Conservation (phyloP, 2,888 invertebrate genomes). For the Chrysopilus asiliformis region DNA sequence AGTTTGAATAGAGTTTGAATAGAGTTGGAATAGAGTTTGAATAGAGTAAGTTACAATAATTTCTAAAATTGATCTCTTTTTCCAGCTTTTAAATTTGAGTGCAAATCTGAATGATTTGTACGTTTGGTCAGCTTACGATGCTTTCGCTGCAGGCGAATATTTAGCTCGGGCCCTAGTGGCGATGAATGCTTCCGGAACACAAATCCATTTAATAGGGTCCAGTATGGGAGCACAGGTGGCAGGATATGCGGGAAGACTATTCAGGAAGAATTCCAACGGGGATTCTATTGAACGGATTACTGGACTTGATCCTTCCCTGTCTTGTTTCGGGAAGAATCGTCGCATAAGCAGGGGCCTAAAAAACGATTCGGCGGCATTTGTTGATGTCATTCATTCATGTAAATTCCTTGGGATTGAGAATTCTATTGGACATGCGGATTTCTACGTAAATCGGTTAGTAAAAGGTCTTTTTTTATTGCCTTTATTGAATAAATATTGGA, state of each 20-base stretch:
- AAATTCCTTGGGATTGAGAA: conserved; percentile 11
- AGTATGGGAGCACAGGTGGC: conserved; percentile 14
- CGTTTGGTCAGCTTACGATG: conserved; percentile 7
- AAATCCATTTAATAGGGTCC: conserved; percentile 11
- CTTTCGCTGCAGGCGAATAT: conserved; percentile 3
- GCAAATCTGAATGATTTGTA: conserved; percentile 6
- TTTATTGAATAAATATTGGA: not conserved
- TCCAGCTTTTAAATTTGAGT: conserved; percentile 1
- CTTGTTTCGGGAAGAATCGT: conserved; percentile 15
- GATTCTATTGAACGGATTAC: conserved; percentile 14
- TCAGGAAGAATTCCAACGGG: too few species aligned
- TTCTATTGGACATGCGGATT: conserved; percentile 13
- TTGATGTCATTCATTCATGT: conserved; percentile 13
- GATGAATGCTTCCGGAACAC: not conserved
- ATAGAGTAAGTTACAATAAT: too few species aligned
- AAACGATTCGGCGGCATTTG: conserved; percentile 11
- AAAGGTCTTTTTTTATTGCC: too few species aligned
- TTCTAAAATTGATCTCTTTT: not conserved
- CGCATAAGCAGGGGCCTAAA: conserved; percentile 8
- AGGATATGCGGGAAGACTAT: conserved; percentile 12
- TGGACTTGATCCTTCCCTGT: conserved; percentile 15
- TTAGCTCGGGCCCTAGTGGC: conserved; percentile 1
- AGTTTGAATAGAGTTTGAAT: too few species aligned
- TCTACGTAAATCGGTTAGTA: conserved; percentile 13
- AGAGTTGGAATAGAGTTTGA: too few species aligned